These are phyloP conservation scores for Lapara coniferarum DNA, from an alignment of 2,888 invertebrate genomes.

Conservation along the genomic window DNA sequence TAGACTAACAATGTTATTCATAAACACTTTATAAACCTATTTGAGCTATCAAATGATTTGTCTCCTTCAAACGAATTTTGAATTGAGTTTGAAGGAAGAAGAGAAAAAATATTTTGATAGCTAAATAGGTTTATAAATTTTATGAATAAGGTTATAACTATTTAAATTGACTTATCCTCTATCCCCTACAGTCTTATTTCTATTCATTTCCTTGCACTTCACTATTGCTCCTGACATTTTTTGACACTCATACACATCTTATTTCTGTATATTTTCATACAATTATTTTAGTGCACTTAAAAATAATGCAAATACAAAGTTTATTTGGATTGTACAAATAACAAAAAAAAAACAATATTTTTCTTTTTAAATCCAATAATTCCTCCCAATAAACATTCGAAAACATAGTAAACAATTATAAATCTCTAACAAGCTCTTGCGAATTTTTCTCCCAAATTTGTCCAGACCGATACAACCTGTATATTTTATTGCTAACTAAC, in stretches of 20 bases:
- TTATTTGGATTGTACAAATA: not conserved
- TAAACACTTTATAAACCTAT: no score
- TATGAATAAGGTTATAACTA: not conserved
- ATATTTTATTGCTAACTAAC: constrained; percentile 75
- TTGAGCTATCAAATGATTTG: no score
- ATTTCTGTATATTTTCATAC: not conserved
- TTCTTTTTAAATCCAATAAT: not conserved
- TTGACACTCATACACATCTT: not conserved
- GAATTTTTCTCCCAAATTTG: constrained; percentile 76
- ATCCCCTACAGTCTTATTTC: constrained; percentile 1
- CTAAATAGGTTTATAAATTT: no score
- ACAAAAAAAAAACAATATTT: not conserved
- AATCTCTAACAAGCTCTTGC: constrained; percentile 68
- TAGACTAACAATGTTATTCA: no score
- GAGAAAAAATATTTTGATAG: no score
- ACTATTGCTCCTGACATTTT: not conserved
- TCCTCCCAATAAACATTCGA: not conserved
- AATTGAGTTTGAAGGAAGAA: no score
- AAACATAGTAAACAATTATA: constrained; percentile 4
- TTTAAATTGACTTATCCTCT: not conserved
- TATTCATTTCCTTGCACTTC: not conserved
- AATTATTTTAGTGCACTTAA: not conserved
- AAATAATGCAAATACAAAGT: not conserved
- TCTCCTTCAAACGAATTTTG: no score
- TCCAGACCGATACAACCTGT: constrained; percentile 73